phyloP scores from a whole-genome alignment of 2,888 invertebrate genomes.

The Meteorus colon region DNA sequence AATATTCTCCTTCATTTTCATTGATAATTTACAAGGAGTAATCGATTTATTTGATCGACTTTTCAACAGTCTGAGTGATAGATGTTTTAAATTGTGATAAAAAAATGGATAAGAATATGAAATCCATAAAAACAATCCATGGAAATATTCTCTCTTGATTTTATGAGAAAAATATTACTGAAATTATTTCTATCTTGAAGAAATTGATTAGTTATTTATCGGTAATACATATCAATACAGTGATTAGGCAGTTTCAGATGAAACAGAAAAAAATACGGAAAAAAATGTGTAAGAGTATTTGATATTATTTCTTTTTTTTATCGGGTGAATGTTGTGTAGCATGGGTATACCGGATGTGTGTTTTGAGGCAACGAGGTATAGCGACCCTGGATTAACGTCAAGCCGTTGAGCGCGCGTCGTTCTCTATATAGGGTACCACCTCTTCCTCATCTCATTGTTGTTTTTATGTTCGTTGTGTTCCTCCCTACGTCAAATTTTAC shows the following conservation, averaged over 20 bases:
- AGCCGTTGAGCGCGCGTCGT: slow-evolving; percentile 8
- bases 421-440: neutral
- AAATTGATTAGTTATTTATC: too few species aligned
- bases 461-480: slow-evolving; percentile 30
- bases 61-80: too few species aligned
- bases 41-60: too few species aligned
- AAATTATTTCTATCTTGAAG: too few species aligned
- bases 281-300: slow-evolving; percentile 1
- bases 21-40: too few species aligned
- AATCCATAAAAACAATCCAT: too few species aligned
- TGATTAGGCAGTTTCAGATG: neutral
- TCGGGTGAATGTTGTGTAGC: slow-evolving; percentile 20
- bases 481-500: slow-evolving; percentile 40
- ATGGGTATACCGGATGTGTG: slow-evolving; percentile 52
- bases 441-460: slow-evolving; percentile 19
- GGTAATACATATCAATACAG: neutral
- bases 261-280: neutral
- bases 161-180: too few species aligned
- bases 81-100: too few species aligned
- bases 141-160: too few species aligned
- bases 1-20: too few species aligned
- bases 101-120: too few species aligned
- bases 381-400: slow-evolving; percentile 55
- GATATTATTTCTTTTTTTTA: slow-evolving; percentile 6
- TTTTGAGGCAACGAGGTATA: slow-evolving; percentile 56